phyloP scores from a whole-genome alignment of 2,797 vertebrate genomes.

The Rhinoraja longicauda region DNA sequence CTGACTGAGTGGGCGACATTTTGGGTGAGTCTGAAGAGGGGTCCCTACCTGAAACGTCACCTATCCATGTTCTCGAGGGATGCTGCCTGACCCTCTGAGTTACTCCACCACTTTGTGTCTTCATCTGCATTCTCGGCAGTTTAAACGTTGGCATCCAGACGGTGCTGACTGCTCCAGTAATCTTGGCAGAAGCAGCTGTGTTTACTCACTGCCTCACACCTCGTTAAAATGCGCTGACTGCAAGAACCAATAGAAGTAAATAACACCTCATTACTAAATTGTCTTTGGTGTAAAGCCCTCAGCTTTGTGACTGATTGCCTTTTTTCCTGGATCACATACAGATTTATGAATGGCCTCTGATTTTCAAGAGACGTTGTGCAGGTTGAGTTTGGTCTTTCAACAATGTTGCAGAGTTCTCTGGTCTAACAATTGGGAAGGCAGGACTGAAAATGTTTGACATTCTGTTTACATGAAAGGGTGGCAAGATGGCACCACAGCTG shows the following conservation, averaged over 20 bases:
- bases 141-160: neutral
- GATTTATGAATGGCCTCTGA: neutral
- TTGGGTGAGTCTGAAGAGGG: no score
- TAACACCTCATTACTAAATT: neutral
- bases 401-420: neutral
- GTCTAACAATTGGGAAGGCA: neutral
- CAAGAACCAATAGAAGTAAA: constrained; percentile 4
- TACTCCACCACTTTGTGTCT: no score
- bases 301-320: neutral
- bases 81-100: no score
- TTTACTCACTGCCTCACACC: neutral
- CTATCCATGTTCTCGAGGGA: no score
- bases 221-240: neutral
- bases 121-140: neutral
- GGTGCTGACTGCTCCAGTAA: neutral
- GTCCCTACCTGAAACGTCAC: no score
- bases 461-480: neutral
- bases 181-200: neutral
- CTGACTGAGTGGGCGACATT: no score
- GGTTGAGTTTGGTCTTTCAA: neutral
- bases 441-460: neutral
- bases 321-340: neutral
- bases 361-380: neutral
- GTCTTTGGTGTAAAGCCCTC: neutral
- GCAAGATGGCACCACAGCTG: no score